Evolutionary conservation across 2,113 vertebrate species (phyloP).

Genomic region (Suricata suricatta): DNA sequence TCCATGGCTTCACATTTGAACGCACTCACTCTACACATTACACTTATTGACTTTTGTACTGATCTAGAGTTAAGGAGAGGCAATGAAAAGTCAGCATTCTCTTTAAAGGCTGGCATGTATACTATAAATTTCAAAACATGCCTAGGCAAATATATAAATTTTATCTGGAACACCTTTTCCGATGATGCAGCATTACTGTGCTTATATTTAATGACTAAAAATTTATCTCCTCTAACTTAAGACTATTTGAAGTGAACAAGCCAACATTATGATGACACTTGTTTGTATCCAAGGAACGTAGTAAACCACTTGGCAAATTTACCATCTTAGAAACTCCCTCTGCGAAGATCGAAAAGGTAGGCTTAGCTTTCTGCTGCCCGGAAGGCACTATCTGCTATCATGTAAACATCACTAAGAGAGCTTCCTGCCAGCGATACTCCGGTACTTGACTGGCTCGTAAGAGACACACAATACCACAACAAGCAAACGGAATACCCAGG

Average conservation of each 20-base stretch:
- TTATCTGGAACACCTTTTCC: neutral
- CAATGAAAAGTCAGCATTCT: neutral
- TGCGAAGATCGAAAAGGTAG: neutral
- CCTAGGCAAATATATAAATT: neutral
- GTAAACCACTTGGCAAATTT: neutral
- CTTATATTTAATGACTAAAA: neutral
- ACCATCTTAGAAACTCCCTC: neutral
- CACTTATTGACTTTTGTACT: neutral
- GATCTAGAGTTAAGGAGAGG: neutral
- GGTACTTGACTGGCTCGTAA: neutral
- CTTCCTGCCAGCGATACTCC: neutral
- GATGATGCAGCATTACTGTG: neutral
- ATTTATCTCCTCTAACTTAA: neutral
- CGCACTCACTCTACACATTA: neutral
- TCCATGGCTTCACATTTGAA: neutral
- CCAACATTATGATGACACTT: neutral
- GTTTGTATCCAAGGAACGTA: neutral
- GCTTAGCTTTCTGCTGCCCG: neutral
- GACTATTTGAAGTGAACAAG: neutral
- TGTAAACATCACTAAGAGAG: neutral
- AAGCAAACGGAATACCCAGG: neutral
- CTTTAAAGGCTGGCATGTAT: neutral
- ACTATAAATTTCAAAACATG: neutral
- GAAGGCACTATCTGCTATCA: neutral
- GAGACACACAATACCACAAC: neutral